Base-by-base conservation (phyloP, 2,797 vertebrate species). In the Falco cherrug region DNA sequence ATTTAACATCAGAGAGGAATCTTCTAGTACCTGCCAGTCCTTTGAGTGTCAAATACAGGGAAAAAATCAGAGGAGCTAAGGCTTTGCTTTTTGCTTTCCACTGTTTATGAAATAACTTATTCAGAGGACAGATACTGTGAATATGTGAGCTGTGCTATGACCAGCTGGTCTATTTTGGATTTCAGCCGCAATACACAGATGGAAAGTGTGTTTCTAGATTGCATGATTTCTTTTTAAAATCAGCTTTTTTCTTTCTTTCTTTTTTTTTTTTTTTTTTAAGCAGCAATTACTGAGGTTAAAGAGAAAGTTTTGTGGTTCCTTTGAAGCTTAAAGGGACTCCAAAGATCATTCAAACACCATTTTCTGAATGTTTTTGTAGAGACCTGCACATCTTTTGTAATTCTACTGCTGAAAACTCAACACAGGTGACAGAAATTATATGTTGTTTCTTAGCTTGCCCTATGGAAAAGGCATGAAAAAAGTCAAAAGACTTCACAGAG, bases 171-270 rank as follows among this genome's bases (percentile, higher is more conserved):
- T 90, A 73, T 74, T 92, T 79, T 95, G 90, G 78, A 93, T 91
- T 90, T 95, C 88, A 95, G 89, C 82, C 95, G 50, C 70, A 94
- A 96, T 93, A 93, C 83, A 88, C 93, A 95, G 89, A 91, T 95
- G 94, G 95, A 96, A 84, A 95, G 83, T 65, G 56, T 82, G 59
- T 78, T 89, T 81, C 77, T 84, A 93, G 90, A 93, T 86, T 92
- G 87, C 59, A 89, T 59, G 88, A 95, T 91, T 89, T 90, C 95
- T 97, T 80, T 87, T 84, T 84, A 53, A 95, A 96, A 82, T 87
- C 86, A 88, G 86, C 47, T 6, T 65, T 29, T 70, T 92, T 53
- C 7, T 43, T 77, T 50, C 71, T 76, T 48, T 43, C 17, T 43
- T 20, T 71, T 70, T 33, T 75, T 90, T 28, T 43, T 24, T 71